Evolutionary conservation across 2,888 invertebrate species (phyloP).

Genomic region (Listrodromus nycthemerus): DNA sequence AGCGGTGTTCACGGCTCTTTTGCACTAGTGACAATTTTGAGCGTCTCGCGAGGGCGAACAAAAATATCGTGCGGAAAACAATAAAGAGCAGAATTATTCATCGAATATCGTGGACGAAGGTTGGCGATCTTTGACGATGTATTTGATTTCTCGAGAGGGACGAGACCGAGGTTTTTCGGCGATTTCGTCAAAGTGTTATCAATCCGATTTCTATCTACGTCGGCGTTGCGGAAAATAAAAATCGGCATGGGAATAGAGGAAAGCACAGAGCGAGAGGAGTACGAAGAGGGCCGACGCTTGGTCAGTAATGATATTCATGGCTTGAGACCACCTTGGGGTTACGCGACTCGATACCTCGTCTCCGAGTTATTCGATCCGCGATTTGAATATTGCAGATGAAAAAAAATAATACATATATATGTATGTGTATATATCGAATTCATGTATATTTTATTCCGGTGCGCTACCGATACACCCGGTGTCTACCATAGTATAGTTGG

Average conservation of each 20-base stretch:
- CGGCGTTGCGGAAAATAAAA: conserved; percentile 19
- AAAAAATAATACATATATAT: conserved; percentile 67
- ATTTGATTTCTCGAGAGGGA: conserved; percentile 31
- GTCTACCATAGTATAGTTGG: conserved; percentile 27
- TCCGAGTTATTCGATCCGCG: conserved; percentile 81
- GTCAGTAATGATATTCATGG: conserved; percentile 84
- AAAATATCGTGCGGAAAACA: background rate
- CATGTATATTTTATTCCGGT: conserved; percentile 82
- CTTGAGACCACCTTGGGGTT: conserved; percentile 81
- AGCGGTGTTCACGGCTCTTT: conserved; percentile 57
- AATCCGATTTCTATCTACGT: conserved; percentile 53
- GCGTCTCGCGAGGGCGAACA: conserved; percentile 18
- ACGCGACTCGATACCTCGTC: conserved; percentile 76
- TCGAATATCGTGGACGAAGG: background rate
- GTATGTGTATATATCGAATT: conserved; percentile 62
- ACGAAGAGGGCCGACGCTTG: conserved; percentile 71
- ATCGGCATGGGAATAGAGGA: conserved; percentile 8
- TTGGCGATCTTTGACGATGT: conserved; percentile 1
- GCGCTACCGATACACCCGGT: conserved; percentile 45
- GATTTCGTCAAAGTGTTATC: conserved; percentile 40
- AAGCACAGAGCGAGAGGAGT: conserved; percentile 1
- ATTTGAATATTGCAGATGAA: conserved; percentile 82
- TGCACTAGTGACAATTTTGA: conserved; percentile 18
- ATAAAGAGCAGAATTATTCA: background rate
- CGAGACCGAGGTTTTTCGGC: conserved; percentile 6